Base-by-base conservation (phyloP, 2,797 vertebrate genomes). In the Sorex maritimensis region DNA sequence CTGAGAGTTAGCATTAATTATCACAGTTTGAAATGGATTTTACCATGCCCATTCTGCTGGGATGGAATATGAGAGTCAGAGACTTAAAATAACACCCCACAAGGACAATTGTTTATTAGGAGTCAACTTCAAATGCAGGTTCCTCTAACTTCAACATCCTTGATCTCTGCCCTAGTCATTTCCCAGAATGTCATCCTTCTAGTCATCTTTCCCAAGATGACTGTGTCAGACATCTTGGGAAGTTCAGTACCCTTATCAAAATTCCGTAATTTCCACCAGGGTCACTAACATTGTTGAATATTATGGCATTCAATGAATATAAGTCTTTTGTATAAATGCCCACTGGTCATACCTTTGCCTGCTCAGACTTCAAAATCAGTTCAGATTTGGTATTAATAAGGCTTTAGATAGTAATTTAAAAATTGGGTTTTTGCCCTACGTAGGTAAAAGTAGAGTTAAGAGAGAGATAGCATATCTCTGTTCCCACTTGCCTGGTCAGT, bases 361-460 rank as follows among this genome's bases (percentile, higher is more conserved):
- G 14, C 26, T 73, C 74, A 19, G 41, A 38, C 68, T 52, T 83
- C 71, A 82, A 63, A 78, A 63, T 88, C 86, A 86, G 13, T 69
- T 71, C 24, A 74, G 19, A 81, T 34, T 17, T 6, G 69, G 21
- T 93, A 17, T 78, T 88, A 61, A 67, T 77, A 8, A 41, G 38
- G 55, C 12, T 2, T 73, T 73, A 73, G 55, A 81, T 7, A 73
- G 14, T 11, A 90, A 75, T 74, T 26, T 71, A 78, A 65, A 41
- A 28, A 77, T 3, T 83, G 52, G 6, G 30, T 24, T 4, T 11
- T 46, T 80, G 55, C n/a, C 81, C 46, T 19, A 10, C 6, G 30
- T 21, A 26, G 24, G 28, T 44, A 41, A 79, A 34, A 83, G 15
- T 26, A 82, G 14, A 23, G 58, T 5, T 12, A 52, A 15, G 11